phyloP scores from a whole-genome alignment of 2,888 invertebrate species.

The Heliconius sara region DNA sequence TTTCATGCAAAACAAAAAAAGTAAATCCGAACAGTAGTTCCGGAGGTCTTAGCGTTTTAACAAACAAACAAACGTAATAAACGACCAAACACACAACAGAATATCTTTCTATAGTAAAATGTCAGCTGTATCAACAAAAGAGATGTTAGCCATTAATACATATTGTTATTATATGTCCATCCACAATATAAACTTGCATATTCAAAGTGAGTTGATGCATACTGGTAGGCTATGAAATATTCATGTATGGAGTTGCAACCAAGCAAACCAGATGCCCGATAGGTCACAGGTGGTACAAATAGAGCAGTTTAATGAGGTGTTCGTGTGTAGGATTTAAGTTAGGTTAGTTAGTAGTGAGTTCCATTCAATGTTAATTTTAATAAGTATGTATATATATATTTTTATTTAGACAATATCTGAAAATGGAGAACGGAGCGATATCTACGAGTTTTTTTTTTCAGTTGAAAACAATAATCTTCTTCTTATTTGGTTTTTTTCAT shows the following conservation, averaged over 20 bases:
- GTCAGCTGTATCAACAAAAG: neutral
- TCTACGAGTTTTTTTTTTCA: no score
- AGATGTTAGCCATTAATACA: neutral
- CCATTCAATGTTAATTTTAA: neutral
- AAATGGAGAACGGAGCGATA: no score
- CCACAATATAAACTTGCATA: slow-evolving; percentile 17
- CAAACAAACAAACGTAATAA: no score
- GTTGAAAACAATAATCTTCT: no score
- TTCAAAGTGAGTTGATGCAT: slow-evolving; percentile 20
- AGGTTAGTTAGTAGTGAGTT: neutral
- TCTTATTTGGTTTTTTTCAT: no score
- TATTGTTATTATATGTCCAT: slow-evolving; percentile 10
- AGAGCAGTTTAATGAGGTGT: slow-evolving; percentile 24
- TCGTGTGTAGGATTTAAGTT: slow-evolving; percentile 7
- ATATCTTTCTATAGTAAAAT: neutral
- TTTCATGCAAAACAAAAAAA: no score
- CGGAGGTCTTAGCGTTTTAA: no score
- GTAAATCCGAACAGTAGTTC: no score
- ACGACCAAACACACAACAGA: neutral
- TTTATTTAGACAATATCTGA: neutral
- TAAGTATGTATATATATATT: no score
- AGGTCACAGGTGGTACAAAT: slow-evolving; percentile 28
- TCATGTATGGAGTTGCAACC: slow-evolving; percentile 35
- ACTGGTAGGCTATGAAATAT: slow-evolving; percentile 38
- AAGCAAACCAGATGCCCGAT: slow-evolving; percentile 23